Percentiles rank a stretch among this genome's conserved stretches.
These are phyloP conservation scores for Paramisgurnus dabryanus DNA, from an alignment of 2,113 vertebrate genomes.

Conservation along the genomic window DNA sequence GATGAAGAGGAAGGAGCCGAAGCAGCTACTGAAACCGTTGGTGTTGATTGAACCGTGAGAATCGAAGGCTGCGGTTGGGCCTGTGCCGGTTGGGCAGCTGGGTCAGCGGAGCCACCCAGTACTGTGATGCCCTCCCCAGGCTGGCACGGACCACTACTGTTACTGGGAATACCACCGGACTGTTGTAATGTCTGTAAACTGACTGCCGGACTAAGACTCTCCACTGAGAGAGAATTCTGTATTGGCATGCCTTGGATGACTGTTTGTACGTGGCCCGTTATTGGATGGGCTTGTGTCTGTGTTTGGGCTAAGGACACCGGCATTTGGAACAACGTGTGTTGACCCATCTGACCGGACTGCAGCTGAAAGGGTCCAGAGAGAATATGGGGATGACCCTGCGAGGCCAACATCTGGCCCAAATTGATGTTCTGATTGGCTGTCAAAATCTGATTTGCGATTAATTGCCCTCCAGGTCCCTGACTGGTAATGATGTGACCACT, in stretches of 20 bases:
- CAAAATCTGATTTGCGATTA: conserved; percentile 90
- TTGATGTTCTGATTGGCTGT: conserved; percentile 93
- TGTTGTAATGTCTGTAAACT: conserved; percentile 78
- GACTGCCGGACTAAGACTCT: conserved; percentile 80
- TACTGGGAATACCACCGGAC: conserved; percentile 68
- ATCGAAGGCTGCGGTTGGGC: conserved; percentile 71
- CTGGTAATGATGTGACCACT: conserved; percentile 84
- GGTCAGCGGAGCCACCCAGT: conserved; percentile 70
- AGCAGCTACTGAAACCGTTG: conserved; percentile 60
- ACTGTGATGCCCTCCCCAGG: conserved; percentile 69
- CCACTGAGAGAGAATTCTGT: conserved; percentile 86
- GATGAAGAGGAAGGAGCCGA: conserved; percentile 68
- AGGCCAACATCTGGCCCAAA: conserved; percentile 84
- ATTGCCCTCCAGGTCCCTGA: conserved; percentile 83
- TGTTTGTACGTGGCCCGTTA: conserved; percentile 75
- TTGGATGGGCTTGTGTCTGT: conserved; percentile 78
- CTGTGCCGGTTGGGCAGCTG: conserved; percentile 66
- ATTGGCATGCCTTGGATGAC: conserved; percentile 90
- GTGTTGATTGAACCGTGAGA: conserved; percentile 74
- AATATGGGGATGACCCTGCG: conserved; percentile 88
- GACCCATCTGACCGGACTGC: conserved; percentile 86
- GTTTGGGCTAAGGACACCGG: conserved; percentile 83
- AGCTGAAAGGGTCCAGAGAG: conserved; percentile 88
- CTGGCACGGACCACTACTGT: conserved; percentile 67
- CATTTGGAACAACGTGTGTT: conserved; percentile 91